Conservation (phyloP, 2,888 invertebrate species). For the Heliconius ismenius region DNA sequence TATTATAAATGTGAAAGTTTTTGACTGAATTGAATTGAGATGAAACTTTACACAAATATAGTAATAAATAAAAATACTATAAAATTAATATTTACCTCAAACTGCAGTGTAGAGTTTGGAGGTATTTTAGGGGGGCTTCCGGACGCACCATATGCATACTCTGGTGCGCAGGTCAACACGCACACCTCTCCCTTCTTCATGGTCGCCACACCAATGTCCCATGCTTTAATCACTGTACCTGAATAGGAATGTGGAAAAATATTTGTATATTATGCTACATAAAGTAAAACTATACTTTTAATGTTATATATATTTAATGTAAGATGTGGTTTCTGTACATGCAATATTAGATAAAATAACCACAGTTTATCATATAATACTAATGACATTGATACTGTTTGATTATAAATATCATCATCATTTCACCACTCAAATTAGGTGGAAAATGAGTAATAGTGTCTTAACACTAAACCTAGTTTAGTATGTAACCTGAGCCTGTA, state of each 20-base stretch:
- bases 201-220: slow-evolving; percentile 95
- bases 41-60: too few species aligned
- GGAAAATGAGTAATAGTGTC: too few species aligned
- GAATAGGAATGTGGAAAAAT: background rate
- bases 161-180: slow-evolving; percentile 90
- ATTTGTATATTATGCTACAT: too few species aligned
- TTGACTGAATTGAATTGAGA: too few species aligned
- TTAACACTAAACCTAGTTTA: too few species aligned
- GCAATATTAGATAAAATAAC: slow-evolving; percentile 3
- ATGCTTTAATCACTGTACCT: slow-evolving; percentile 94
- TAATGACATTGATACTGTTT: background rate
- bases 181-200: slow-evolving; percentile 96
- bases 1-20: too few species aligned
- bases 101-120: slow-evolving; percentile 91
- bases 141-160: slow-evolving; percentile 93
- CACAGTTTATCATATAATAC: background rate
- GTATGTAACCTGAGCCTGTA: too few species aligned
- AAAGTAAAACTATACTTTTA: too few species aligned
- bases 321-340: background rate
- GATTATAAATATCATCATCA: background rate
- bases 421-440: too few species aligned
- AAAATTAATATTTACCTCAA: slow-evolving; percentile 84
- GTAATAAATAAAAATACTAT: slow-evolving; percentile 30
- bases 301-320: background rate
- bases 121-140: slow-evolving; percentile 95